Conservation (phyloP, 2,888 invertebrate genomes). For the Ophion ventricosus region DNA sequence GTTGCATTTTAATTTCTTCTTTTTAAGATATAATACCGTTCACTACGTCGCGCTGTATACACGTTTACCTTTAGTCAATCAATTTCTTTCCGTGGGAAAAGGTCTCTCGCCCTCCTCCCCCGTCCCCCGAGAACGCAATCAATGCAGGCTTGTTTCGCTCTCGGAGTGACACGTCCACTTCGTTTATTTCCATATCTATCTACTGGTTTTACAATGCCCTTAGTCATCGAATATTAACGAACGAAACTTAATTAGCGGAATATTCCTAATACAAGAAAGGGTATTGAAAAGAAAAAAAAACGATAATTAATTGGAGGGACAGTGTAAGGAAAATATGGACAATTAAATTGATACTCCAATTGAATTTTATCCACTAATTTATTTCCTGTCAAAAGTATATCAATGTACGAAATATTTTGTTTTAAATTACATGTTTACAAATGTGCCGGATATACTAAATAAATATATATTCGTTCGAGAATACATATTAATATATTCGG, state of each 20-base stretch:
- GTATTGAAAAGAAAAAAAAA: background rate
- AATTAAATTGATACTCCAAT: background rate
- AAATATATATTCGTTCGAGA: too few relatives aligned
- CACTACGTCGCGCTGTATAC: too few relatives aligned
- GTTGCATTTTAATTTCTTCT: background rate
- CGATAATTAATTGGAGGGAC: background rate
- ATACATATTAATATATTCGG: too few relatives aligned
- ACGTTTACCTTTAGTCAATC: background rate
- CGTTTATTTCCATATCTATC: background rate
- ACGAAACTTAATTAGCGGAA: conserved; percentile 1
- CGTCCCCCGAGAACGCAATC: conserved; percentile 47
- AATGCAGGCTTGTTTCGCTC: conserved; percentile 43
- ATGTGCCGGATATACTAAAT: too few relatives aligned
- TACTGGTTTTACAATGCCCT: background rate
- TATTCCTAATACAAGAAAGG: background rate
- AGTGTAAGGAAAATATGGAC: background rate
- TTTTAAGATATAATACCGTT: background rate
- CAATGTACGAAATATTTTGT: background rate
- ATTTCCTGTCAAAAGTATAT: background rate
- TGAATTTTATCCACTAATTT: background rate
- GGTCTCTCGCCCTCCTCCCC: too few relatives aligned
- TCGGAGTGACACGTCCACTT: background rate
- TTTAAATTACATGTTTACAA: too few relatives aligned
- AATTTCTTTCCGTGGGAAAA: conserved; percentile 6
- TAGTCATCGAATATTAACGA: conserved; percentile 20